phyloP scores from a whole-genome alignment of 2,888 invertebrate genomes.

The Tanytarsus gracilentus region DNA sequence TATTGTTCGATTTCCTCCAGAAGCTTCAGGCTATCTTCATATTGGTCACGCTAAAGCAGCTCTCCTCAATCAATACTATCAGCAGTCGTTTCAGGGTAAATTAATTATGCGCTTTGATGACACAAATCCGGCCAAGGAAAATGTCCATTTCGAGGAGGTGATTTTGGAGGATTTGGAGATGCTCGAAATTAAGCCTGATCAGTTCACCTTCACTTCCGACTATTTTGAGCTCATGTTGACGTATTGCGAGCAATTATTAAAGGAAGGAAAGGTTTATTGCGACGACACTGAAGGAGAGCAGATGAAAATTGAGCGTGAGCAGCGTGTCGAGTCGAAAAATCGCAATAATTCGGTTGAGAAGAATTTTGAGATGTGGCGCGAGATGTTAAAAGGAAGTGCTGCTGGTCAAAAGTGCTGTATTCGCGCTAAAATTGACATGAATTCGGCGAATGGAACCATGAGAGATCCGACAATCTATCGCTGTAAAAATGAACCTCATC shows the following conservation, averaged over 20 bases:
- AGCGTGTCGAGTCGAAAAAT: conserved; percentile 73
- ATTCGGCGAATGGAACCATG: conserved; percentile 90
- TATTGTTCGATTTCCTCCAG: conserved; percentile 97
- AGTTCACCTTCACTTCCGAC: conserved; percentile 91
- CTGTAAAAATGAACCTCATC: conserved; percentile 92
- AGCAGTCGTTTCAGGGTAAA: conserved; percentile 82
- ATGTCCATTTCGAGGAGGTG: conserved; percentile 92
- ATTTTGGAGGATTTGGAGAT: conserved; percentile 89
- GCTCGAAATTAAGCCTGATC: conserved; percentile 85
- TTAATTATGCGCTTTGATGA: conserved; percentile 99
- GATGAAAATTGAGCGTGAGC: conserved; percentile 93
- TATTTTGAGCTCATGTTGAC: conserved; percentile 88
- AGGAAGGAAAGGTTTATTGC: conserved; percentile 85
- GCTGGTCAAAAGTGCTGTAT: conserved; percentile 85
- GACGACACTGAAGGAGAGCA: conserved; percentile 91
- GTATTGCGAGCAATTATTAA: conserved; percentile 79
- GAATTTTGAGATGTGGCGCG: conserved; percentile 84
- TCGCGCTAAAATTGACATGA: conserved; percentile 95
- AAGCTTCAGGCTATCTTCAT: conserved; percentile 96
- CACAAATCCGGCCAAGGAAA: conserved; percentile 98
- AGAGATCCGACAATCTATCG: conserved; percentile 98
- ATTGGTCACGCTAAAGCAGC: conserved; percentile 99
- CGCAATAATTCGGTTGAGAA: conserved; percentile 71
- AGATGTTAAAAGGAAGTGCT: conserved; percentile 81
- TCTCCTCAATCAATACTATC: conserved; percentile 94